Base-by-base conservation (phyloP, 2,113 vertebrate species). In the Platysternon megacephalum region DNA sequence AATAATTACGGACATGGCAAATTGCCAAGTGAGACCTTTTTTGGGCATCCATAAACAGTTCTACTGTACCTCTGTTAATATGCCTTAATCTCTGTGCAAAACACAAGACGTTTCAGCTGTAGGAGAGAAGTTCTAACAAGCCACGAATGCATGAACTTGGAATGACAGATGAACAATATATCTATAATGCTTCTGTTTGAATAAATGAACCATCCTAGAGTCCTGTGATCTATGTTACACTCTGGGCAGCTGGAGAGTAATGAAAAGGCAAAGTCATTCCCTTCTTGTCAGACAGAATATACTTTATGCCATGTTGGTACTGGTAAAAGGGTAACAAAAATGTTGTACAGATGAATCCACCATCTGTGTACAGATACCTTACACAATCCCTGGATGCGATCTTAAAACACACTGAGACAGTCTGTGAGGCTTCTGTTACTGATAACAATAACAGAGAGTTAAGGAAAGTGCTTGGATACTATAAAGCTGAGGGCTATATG, bases 201-300 rank as follows among this genome's bases (percentile, higher is more conserved):
- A 91, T 90, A 93, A 88, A 93, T 0, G 0, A 93, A 74, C 85
- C 82, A 78, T 76, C 88, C 58, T 89, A 26, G 80, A 46, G 35
- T 79, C 5, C 32, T 85, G n/a, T 76, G 83, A 78, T 97, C 89
- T 95, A 7, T 80, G 95, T 82, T 91, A 79, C 82, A 87, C 85
- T 93, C 68, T 93, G 94, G 89, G 72, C 95, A 96, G 52, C 14
- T 44, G 58, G 26, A 82, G 86, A 94, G 53, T 82, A 94, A 92
- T 81, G 80, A 65, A 94, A 96, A 95, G 79, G 85, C 82, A 56
- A 88, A 96, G 82, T 89, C 90, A 88, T 97, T 97, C 94, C 80
- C 85, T 96, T 85, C 91, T 81, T 96, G 91, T 97, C 96, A 95
- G 48, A 89, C 49, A 22, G 58, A 90, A 49, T 85, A 12, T 92